Base-by-base conservation (phyloP, 2,888 invertebrate genomes). In the Exephanes ischioxanthus region DNA sequence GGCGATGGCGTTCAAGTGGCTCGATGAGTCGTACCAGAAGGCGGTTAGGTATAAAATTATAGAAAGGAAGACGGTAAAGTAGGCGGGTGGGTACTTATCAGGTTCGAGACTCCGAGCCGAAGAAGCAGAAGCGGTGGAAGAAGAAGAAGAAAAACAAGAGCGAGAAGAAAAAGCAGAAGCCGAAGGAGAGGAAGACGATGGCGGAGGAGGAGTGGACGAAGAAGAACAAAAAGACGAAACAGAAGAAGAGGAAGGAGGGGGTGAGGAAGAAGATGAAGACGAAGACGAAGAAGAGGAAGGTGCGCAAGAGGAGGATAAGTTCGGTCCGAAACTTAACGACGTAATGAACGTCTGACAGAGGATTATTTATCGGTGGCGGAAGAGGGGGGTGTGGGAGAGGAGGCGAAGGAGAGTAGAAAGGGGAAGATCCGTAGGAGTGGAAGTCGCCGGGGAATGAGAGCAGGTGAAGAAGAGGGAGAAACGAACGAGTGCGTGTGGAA, bases 341-440 rank as follows among this genome's bases (percentile, higher is more conserved):
- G 92, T 92, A 92, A 92, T 92, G 92, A 93, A 91, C 91, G 91
- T 92, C 92, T 90, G 92, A 90, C 91, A 90, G 89, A 90, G 92
- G 91, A 92, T 93, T 92, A 93, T 93, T 93, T 92, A 93, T 93
- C 89, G 84, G 80, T 86, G 86, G 87, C 78, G 83, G 83, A 77
- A 82, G 85, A 81, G 87, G 87, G 67, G 48, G 75, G 63, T 55
- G 82, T 81, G 71, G 72, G 84, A 71, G 84, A 85, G 82, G 88
- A 63, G 37, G 71, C 37, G 63, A 48, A 68, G 68, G 66, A 61
- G 77, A 61, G 86, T 79, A 87, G 81, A 82, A 84, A 78, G 48
- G 78, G 83, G 83, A 86, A 83, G 83, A 76, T 81, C 87, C 78
- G 80, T 58, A 67, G 76, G 77, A 86, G 87, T 84, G 83, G 73